phyloP scores from a whole-genome alignment of 2,888 invertebrate species.

The Drosophila crucigera region DNA sequence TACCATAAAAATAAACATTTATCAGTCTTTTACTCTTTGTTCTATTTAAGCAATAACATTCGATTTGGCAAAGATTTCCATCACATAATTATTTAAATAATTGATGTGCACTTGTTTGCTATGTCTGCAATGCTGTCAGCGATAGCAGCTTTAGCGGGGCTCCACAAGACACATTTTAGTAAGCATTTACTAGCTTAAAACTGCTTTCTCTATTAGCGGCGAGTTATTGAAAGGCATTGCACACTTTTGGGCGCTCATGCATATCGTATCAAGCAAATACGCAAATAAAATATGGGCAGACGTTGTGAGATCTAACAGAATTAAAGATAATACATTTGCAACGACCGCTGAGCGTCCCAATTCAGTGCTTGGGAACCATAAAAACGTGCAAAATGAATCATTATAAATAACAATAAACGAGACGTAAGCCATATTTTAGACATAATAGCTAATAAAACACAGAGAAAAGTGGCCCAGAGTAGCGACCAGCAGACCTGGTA shows the following conservation, averaged over 20 bases:
- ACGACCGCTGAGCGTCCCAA: conserved; percentile 41
- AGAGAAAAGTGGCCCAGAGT: conserved; percentile 59
- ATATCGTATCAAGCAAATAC: conserved; percentile 18
- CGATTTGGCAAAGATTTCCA: not conserved
- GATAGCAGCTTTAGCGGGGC: not conserved
- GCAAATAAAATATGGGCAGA: conserved; percentile 26
- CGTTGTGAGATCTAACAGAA: conserved; percentile 14
- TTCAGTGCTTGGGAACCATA: conserved; percentile 66
- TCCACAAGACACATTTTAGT: not conserved
- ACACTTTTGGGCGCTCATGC: conserved; percentile 6
- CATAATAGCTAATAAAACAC: conserved; percentile 80
- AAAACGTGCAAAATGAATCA: conserved; percentile 78
- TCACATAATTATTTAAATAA: not conserved
- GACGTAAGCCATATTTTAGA: conserved; percentile 74
- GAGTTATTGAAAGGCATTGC: conserved; percentile 12
- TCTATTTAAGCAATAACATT: not conserved
- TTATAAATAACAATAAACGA: conserved; percentile 78
- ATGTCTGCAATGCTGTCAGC: too few relatives aligned
- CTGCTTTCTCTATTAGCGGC: not conserved
- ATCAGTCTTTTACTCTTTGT: not conserved
- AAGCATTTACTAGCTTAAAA: not conserved
- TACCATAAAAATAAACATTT: not conserved
- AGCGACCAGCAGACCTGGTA: conserved; percentile 34
- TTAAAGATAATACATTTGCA: conserved; percentile 26
- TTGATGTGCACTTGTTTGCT: not conserved